A percentile compares a stretch with the other conserved stretches of the same genome.
Evolutionary conservation across 2,797 vertebrate genomes (phyloP).

Genomic region (Protosalanx chinensis): DNA sequence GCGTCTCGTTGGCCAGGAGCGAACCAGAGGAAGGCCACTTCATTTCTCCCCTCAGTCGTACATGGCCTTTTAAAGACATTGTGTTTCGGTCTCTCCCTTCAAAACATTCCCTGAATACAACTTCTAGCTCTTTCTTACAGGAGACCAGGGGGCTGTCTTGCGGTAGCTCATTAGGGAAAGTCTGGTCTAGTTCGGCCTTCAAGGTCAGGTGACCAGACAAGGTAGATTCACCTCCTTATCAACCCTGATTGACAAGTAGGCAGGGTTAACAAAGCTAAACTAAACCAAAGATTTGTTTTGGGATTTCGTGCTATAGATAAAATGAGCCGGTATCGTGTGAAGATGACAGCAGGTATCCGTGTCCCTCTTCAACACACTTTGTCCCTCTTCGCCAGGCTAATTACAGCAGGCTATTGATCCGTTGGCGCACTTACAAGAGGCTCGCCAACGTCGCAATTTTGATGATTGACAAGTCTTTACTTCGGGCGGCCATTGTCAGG

Average conservation of each 20-base stretch:
- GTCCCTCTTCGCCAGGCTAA: slow-evolving; percentile 10
- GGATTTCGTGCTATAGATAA: neutral
- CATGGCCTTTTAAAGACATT: slow-evolving; percentile 35
- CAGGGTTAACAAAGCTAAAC: neutral
- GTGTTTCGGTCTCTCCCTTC: neutral
- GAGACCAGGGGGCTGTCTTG: neutral
- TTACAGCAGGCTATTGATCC: slow-evolving; percentile 7
- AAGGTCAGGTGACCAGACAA: neutral
- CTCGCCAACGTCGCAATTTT: slow-evolving; percentile 16
- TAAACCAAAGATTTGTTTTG: neutral
- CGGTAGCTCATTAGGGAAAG: neutral
- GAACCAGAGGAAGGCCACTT: slow-evolving; percentile 30
- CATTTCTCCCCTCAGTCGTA: slow-evolving; percentile 19
- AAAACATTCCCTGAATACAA: neutral
- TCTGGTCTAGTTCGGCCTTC: neutral
- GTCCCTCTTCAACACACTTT: slow-evolving; percentile 10
- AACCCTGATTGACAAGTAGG: neutral
- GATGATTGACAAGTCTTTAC: slow-evolving; percentile 24
- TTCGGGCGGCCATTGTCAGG: slow-evolving; percentile 13
- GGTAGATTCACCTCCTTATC: neutral
- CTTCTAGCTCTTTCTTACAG: neutral
- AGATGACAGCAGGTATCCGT: neutral
- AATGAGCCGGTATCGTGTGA: slow-evolving; percentile 26
- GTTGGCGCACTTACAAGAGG: neutral
- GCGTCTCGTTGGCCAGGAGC: slow-evolving; percentile 47